Evolutionary conservation across 1,140 invertebrate genomes (phyloP), one percentile per base, ranked within the genome.

Genomic region (Lepidurus packardi): DNA sequence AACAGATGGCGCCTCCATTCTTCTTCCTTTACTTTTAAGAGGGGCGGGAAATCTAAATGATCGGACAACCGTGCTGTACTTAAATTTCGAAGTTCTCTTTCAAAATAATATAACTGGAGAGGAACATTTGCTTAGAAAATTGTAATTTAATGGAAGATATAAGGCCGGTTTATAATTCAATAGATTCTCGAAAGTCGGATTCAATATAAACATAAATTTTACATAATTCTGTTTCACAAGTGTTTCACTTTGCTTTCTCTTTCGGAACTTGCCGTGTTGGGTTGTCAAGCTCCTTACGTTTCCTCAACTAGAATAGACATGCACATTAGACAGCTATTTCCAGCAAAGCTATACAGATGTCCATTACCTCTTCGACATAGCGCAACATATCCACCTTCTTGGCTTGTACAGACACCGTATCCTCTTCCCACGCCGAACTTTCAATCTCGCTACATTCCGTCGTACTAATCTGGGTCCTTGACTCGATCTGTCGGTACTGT

Each of bases 361-460:
- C 8, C 8, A n/a, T 65, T 65, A 65, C 53, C 53, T 65, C 53
- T 65, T 65, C 53, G 16, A 65, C 9, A 21, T 65, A 65, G 13
- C 53, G 53, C 13, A 65, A 21, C 53, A 65, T 9, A 65, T 65
- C 53, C n/a, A 65, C 53, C 13, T 65, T 65, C 53, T 65, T 65
- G 16, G 53, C 53, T 21, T 65, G 53, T 16, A 65, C 53, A n/a
- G 53, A 65, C 13, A 65, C 53, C 16, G 53, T 1, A 0, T 65
- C 53, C 10, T 65, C 53, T 21, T 65, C 53, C 53, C 53, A 9
- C 6, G 53, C 53, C 16, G 53, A 65, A 16, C 53, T 65, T 65
- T 65, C 53, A 7, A 65, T 65, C 53, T 65, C 53, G 53, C 53
- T 65, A 65, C 53, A 65, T 65, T 65, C 53, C 21, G 53, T 65